Conservation (phyloP, 2,797 vertebrate species). For the Silurus aristotelis region DNA sequence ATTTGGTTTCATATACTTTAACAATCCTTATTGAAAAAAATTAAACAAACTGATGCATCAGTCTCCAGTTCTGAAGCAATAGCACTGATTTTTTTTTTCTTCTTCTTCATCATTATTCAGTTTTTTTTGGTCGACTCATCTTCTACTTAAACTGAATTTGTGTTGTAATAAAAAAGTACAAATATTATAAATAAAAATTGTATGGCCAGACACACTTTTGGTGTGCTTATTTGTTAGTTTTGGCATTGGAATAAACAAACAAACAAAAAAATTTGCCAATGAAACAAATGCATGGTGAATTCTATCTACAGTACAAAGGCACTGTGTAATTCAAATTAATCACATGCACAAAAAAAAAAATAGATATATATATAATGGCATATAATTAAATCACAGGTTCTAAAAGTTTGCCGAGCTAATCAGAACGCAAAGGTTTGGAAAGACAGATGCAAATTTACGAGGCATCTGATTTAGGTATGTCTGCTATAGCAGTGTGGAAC, state of each 20-base stretch:
- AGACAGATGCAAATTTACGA: neutral
- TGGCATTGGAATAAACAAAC: neutral
- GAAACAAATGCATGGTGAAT: neutral
- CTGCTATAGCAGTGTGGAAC: neutral
- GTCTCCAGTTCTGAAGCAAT: neutral
- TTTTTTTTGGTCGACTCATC: neutral
- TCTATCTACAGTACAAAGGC: neutral
- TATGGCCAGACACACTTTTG: neutral
- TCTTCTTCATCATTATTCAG: neutral
- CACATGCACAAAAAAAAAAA: neutral
- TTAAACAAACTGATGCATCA: neutral
- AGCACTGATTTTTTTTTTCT: neutral
- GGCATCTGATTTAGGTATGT: neutral
- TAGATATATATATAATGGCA: neutral
- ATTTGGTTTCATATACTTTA: neutral
- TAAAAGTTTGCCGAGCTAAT: neutral
- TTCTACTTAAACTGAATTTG: neutral
- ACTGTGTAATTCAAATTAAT: neutral
- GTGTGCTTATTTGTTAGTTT: neutral
- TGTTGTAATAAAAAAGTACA: neutral
- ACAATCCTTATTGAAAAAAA: neutral
- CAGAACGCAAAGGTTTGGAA: neutral
- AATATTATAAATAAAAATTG: neutral
- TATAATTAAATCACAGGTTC: neutral
- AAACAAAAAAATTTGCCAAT: too few relatives aligned